Percentiles rank a stretch among this genome's conserved stretches.
phyloP scores from a whole-genome alignment of 2,113 vertebrate species.

The Myotis lucifugus region DNA sequence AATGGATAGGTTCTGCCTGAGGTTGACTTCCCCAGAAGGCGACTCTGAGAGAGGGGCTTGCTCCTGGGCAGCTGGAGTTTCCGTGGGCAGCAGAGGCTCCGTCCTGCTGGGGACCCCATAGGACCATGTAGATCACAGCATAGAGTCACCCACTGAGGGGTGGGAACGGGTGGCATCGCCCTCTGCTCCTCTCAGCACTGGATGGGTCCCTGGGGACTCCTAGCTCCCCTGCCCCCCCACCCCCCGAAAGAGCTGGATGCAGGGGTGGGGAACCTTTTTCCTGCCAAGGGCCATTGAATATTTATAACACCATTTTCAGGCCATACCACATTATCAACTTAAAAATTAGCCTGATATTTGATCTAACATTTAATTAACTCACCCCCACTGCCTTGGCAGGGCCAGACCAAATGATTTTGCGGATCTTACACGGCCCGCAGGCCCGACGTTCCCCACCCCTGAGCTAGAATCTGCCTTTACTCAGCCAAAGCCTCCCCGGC shows the following conservation, averaged over 20 bases:
- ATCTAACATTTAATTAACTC: no score
- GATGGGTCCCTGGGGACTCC: background rate
- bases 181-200: background rate
- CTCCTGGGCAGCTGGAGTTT: background rate
- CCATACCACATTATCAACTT: no score
- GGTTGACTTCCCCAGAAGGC: background rate
- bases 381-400: no score
- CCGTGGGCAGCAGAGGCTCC: background rate
- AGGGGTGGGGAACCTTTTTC: no score
- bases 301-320: no score
- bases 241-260: background rate
- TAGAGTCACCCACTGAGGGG: background rate
- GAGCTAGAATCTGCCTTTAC: background rate
- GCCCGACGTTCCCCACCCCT: no score
- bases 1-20: background rate
- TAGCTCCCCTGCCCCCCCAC: no score
- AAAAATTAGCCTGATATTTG: no score
- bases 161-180: accelerated
- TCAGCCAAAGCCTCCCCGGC: background rate
- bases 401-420: no score
- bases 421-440: no score
- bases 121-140: background rate
- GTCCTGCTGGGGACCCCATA: background rate
- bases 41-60: background rate
- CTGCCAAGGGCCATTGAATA: no score